Evolutionary conservation across 2,113 vertebrate species (phyloP), one percentile per base, ranked within the genome.

Genomic region (Daphoenositta chrysoptera): DNA sequence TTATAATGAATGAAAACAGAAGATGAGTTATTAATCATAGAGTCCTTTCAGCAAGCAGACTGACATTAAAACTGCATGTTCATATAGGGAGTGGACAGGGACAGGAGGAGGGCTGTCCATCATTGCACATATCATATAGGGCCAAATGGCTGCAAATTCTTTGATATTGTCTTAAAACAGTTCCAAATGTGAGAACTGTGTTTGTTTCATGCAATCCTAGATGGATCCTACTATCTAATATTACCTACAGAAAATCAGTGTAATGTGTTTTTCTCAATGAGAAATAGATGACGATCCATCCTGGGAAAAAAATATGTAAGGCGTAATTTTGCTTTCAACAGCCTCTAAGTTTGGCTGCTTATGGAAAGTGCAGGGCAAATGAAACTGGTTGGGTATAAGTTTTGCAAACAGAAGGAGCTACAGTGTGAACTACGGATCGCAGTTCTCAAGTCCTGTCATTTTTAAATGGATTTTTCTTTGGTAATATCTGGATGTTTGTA

Each of bases 381-480:
- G 78, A 95, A 90, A 35, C 28, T 24, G 45, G 58, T 83, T 82
- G 56, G 82, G 64, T 2, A 2, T 51, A 91, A 82, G 68, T 91
- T 82, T 76, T 94, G 47, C 72, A 93, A 87, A 80, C 83, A 85
- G 58, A 47, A 89, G 61, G 75, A 91, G 81, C 69, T 84, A 80
- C 51, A 77, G 89, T 63, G 73, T 89, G 90, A 96, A 71, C 78
- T 94, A 66, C 10, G 16, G 82, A 89, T 48, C 7, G 83, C 65
- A 61, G n/a, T 26, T 72, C 94, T 96, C 84, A 88, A 93, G 87
- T 64, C 50, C 78, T 81, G 80, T 93, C 84, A 95, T 92, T 97
- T 96, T 96, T 39, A 92, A 97, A 98, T 96, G 97, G 83, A 95
- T 97, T 98, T 98, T 97, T 97, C 94, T 96, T 97, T 94, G 83